A percentile compares a stretch with the other conserved stretches of the same genome.
Conservation (phyloP, 2,888 invertebrate genomes). For the Phymatocera aterrima region DNA sequence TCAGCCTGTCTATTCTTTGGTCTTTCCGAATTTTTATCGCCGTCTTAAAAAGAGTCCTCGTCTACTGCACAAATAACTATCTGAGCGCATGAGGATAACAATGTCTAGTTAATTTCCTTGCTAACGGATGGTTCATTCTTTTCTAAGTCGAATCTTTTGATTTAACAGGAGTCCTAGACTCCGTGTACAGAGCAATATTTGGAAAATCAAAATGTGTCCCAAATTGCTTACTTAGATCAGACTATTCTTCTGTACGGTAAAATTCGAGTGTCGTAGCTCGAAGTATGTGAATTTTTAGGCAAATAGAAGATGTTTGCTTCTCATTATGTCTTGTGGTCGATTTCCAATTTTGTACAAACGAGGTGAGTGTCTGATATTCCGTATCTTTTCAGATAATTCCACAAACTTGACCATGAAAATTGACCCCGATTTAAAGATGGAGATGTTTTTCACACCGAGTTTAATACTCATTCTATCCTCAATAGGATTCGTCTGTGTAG, state of each 20-base stretch:
- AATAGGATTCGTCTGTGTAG: constrained; percentile 83
- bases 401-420: constrained; percentile 78
- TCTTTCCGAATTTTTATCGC: no score
- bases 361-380: background rate
- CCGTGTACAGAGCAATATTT: no score
- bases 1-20: no score
- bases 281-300: background rate
- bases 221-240: background rate
- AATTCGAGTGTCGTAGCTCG: no score
- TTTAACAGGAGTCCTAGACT: no score
- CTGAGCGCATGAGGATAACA: background rate
- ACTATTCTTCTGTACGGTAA: no score
- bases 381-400: constrained; percentile 77
- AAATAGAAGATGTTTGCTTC: background rate
- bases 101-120: background rate
- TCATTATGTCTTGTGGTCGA: constrained; percentile 53
- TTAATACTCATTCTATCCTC: constrained; percentile 86
- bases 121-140: no score
- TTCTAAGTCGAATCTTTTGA: no score
- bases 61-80: no score
- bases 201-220: no score
- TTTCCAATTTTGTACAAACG: constrained; percentile 13
- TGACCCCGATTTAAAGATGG: constrained; percentile 83
- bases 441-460: constrained; percentile 87
- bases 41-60: no score